phyloP scores from a whole-genome alignment of 1,140 invertebrate species.

The Drosophila aff. region DNA sequence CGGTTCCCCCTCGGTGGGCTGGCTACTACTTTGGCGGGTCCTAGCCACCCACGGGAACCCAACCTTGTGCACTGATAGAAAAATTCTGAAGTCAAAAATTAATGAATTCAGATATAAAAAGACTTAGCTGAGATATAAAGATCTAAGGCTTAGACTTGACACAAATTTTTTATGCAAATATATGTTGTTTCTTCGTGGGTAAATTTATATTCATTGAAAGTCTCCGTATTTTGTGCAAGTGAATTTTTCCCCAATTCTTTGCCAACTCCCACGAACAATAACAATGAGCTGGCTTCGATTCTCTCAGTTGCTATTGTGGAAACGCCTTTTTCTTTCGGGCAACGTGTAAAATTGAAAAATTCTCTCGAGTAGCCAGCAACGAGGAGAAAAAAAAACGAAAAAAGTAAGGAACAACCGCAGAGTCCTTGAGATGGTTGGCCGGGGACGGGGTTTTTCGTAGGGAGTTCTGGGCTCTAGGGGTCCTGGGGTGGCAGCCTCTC shows the following conservation, averaged over 20 bases:
- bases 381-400: conserved; percentile 20
- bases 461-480: conserved; percentile 17
- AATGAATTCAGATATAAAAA: background rate
- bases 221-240: background rate
- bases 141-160: background rate
- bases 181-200: background rate
- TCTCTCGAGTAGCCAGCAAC: conserved; percentile 58
- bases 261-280: conserved; percentile 53
- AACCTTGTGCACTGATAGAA: background rate
- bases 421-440: conserved; percentile 23
- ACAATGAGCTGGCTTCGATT: conserved; percentile 65
- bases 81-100: background rate
- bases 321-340: conserved; percentile 54
- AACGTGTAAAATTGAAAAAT: conserved; percentile 84
- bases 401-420: conserved; percentile 44
- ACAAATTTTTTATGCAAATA: background rate
- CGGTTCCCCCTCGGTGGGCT: conserved; percentile 2
- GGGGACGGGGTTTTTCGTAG: conserved; percentile 2
- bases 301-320: conserved; percentile 40
- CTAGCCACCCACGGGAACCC: conserved; percentile 14
- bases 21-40: conserved; percentile 34
- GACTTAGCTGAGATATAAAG: background rate
- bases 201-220: background rate
- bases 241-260: conserved; percentile 10
- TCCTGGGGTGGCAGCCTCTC: conserved; percentile 31